Base-by-base conservation (phyloP, 2,113 vertebrate species). In the Tachysurus vachellii region DNA sequence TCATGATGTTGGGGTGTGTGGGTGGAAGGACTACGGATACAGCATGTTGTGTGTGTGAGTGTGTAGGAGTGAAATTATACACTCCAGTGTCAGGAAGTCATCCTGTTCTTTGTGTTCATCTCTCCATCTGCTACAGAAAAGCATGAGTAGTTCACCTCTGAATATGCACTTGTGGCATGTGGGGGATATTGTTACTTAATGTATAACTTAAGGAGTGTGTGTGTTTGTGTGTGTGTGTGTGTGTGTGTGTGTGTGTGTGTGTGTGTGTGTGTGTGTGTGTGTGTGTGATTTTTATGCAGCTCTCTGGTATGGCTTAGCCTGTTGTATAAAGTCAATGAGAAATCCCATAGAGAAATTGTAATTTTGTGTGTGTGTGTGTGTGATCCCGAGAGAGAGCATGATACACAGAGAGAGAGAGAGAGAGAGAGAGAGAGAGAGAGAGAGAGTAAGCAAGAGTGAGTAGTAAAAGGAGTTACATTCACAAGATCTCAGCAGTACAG, bases 241-340 rank as follows among this genome's bases (percentile, higher is more conserved):
- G 62, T 80, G 85, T 47, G 80, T 82, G 80, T 47, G 23, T 64
- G 61, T 80, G 36, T 36, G 36, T 36, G 36, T 36, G 36, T 36
- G 36, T 36, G 36, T 36, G 36, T 36, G 36, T 36, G 66, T 68
- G 23, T 73, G 59, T 82, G 68, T 80, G 53, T 61, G 79, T 57
- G 57, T 66, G 88, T 44, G 83, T 16, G 44, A 53, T 83, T 81
- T 92, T 87, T 28, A 73, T 89, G 84, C 86, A 68, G 90, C 91
- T 91, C 91, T 90, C 88, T 91, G 91, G 89, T 91, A 88, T 89
- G 66, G 89, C 86, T 89, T 88, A 47, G 28, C 89, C 91, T 91
- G 92, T 93, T 91, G 92, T 90, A 85, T 88, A 77, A 91, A 93
- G 93, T 93, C 92, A 94, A 93, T 93, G 91, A 92, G 93, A 91